These are phyloP conservation scores for Brachypalpus laphriformis DNA, from an alignment of 2,888 invertebrate species.

Conservation along the genomic window DNA sequence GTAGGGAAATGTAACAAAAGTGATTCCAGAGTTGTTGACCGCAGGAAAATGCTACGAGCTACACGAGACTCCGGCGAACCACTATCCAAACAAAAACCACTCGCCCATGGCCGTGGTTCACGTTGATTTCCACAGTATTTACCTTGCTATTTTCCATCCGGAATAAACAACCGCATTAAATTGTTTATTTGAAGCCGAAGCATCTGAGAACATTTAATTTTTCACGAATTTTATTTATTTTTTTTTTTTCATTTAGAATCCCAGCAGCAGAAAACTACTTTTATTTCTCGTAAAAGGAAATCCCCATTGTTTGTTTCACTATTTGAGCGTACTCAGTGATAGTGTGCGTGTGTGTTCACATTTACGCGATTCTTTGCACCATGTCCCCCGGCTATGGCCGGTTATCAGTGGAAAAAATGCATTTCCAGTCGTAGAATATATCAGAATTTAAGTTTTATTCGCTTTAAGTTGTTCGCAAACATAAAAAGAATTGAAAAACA, in stretches of 20 bases:
- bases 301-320: slow-evolving; percentile 53
- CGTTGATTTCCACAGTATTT: background rate
- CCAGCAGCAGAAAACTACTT: background rate
- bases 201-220: too few species aligned
- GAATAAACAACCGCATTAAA: slow-evolving; percentile 7
- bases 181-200: slow-evolving; percentile 1
- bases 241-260: background rate
- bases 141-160: slow-evolving; percentile 60
- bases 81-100: too few species aligned
- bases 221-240: background rate
- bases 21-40: too few species aligned
- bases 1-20: too few species aligned
- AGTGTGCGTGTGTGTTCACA: slow-evolving; percentile 19
- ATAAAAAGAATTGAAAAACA: slow-evolving; percentile 1
- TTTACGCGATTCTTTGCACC: slow-evolving; percentile 14
- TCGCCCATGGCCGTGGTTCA: too few species aligned
- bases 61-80: too few species aligned
- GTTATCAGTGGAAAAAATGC: slow-evolving; percentile 23
- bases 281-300: slow-evolving; percentile 19
- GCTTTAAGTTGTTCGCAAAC: slow-evolving; percentile 5
- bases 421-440: slow-evolving; percentile 8
- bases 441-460: slow-evolving; percentile 12
- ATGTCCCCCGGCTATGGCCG: slow-evolving; percentile 46
- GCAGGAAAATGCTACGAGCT: too few species aligned
- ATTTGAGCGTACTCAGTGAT: slow-evolving; percentile 36